Conservation (phyloP, 2,113 vertebrate species). For the Datnioides undecimradiatus region DNA sequence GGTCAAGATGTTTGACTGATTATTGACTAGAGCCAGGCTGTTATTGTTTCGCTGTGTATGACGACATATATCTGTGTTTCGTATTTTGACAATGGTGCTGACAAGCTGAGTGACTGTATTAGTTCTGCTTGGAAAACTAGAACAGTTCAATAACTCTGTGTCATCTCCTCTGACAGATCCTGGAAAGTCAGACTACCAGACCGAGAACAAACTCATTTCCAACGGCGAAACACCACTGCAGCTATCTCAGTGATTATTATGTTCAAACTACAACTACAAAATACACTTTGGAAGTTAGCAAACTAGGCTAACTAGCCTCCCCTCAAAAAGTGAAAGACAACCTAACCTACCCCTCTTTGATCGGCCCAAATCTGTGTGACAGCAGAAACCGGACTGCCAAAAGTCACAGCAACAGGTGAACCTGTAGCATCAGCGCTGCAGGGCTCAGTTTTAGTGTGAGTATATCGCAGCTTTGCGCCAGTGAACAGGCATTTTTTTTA, state of each 20-base stretch:
- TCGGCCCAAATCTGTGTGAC: background rate
- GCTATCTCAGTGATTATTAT: background rate
- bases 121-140: conserved; percentile 33
- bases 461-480: background rate
- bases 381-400: background rate
- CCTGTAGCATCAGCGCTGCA: background rate
- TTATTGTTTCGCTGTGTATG: background rate
- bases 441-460: background rate
- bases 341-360: background rate
- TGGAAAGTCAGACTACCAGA: background rate
- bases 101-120: conserved; percentile 35
- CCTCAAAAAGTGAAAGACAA: background rate
- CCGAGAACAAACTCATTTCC: conserved; percentile 14
- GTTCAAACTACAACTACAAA: background rate
- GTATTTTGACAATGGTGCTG: conserved; percentile 13
- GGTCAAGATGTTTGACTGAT: conserved; percentile 6
- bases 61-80: background rate
- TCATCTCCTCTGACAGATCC: conserved; percentile 39
- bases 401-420: background rate
- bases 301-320: background rate
- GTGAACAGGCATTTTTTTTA: background rate
- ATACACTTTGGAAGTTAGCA: background rate
- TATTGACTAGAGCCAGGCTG: background rate
- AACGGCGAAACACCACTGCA: background rate
- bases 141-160: conserved; percentile 32